phyloP scores from a whole-genome alignment of 2,888 invertebrate genomes.

The Sarcophaga subvicina region DNA sequence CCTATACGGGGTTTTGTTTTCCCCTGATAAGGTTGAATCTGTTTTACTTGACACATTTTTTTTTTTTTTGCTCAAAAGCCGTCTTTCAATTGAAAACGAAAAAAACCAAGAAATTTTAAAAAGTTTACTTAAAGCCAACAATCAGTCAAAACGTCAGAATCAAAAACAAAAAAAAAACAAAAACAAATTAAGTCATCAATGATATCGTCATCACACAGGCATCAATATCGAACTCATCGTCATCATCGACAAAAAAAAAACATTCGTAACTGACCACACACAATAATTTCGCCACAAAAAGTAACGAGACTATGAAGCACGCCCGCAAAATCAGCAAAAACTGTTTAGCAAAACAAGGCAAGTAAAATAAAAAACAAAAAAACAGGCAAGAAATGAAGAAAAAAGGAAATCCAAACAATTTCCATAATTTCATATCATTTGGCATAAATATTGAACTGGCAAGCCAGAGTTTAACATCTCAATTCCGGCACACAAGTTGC shows the following conservation, averaged over 20 bases:
- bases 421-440: slow-evolving; percentile 23
- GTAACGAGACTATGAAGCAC: not conserved
- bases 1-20: too few relatives aligned
- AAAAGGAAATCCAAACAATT: slow-evolving; percentile 18
- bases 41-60: not conserved
- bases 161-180: not conserved
- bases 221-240: slow-evolving; percentile 72
- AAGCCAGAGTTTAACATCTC: slow-evolving; percentile 31
- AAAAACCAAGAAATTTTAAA: not conserved
- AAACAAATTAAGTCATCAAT: slow-evolving; percentile 55
- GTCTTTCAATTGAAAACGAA: not conserved
- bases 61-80: not conserved
- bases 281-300: slow-evolving; percentile 49
- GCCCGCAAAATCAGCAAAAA: slow-evolving; percentile 5
- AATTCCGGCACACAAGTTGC: not conserved
- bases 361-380: slow-evolving; percentile 45
- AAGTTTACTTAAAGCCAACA: not conserved
- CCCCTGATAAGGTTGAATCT: too few relatives aligned
- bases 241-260: not conserved
- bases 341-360: not conserved
- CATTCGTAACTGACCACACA: slow-evolving; percentile 72
- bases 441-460: slow-evolving; percentile 41
- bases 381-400: not conserved
- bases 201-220: slow-evolving; percentile 78
- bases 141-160: slow-evolving; percentile 26